Conservation (phyloP, 1,140 invertebrate species). For the Zaprionus tsacasi region DNA sequence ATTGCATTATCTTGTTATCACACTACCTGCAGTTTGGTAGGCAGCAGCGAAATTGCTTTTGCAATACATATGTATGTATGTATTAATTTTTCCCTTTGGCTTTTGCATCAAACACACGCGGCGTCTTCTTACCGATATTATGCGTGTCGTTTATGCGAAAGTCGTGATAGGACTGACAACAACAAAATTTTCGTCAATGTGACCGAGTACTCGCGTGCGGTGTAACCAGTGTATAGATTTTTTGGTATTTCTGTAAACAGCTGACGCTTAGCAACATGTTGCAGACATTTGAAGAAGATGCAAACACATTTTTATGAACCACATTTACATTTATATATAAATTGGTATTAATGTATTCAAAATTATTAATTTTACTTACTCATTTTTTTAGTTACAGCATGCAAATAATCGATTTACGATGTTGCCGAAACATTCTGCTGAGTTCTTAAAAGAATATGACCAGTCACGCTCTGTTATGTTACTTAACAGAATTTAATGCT, state of each 20-base stretch:
- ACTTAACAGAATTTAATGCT: not conserved
- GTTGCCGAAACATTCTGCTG: not conserved
- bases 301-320: not conserved
- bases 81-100: slow-evolving; percentile 42
- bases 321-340: no score
- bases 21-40: slow-evolving; percentile 42
- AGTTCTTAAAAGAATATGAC: not conserved
- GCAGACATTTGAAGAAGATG: not conserved
- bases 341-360: not conserved
- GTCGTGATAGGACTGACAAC: slow-evolving; percentile 53
- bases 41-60: slow-evolving; percentile 35
- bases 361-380: not conserved
- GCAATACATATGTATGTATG: slow-evolving; percentile 45
- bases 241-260: slow-evolving; percentile 36
- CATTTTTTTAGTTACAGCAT: not conserved
- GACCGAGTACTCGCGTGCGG: slow-evolving; percentile 8
- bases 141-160: slow-evolving; percentile 56
- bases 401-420: no score
- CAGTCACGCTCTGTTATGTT: not conserved
- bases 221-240: slow-evolving; percentile 17
- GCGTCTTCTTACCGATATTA: slow-evolving; percentile 46
- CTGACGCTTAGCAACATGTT: slow-evolving; percentile 39
- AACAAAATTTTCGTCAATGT: slow-evolving; percentile 42
- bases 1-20: slow-evolving; percentile 70
- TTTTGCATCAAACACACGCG: slow-evolving; percentile 55